phyloP scores from a whole-genome alignment of 2,888 invertebrate species.

The Elaeidobius kamerunicus region DNA sequence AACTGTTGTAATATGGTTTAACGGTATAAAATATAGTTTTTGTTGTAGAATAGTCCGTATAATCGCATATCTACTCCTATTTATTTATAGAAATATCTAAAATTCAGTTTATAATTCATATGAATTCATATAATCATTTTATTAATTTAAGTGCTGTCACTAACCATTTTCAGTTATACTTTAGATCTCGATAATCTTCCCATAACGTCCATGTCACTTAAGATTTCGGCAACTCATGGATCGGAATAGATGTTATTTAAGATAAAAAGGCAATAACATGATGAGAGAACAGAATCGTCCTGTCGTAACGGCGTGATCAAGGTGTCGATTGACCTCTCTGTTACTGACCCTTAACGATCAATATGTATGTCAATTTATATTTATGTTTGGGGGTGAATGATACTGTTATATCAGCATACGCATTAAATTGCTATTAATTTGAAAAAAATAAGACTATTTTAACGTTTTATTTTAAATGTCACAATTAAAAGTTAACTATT shows the following conservation, averaged over 20 bases:
- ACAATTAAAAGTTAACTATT: no score
- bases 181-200: constrained; percentile 28
- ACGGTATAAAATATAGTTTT: no score
- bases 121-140: constrained; percentile 9
- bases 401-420: constrained; percentile 7
- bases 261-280: constrained; percentile 32
- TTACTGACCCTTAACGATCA: constrained; percentile 43
- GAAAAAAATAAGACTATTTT: no score
- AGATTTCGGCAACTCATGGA: constrained; percentile 30
- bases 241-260: constrained; percentile 29
- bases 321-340: constrained; percentile 38
- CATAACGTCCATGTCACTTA: constrained; percentile 27
- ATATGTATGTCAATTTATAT: constrained; percentile 45
- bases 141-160: constrained; percentile 15
- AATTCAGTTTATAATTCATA: constrained; percentile 1
- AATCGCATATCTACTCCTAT: no score
- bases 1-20: no score
- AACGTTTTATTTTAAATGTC: no score
- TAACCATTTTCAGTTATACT: constrained; percentile 16
- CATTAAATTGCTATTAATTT: no score
- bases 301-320: constrained; percentile 34
- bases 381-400: constrained; percentile 1
- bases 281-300: constrained; percentile 29
- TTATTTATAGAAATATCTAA: no score
- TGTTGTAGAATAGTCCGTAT: no score